These are phyloP conservation scores for Eulithis prunata DNA, from an alignment of 2,888 invertebrate genomes.

Conservation along the genomic window DNA sequence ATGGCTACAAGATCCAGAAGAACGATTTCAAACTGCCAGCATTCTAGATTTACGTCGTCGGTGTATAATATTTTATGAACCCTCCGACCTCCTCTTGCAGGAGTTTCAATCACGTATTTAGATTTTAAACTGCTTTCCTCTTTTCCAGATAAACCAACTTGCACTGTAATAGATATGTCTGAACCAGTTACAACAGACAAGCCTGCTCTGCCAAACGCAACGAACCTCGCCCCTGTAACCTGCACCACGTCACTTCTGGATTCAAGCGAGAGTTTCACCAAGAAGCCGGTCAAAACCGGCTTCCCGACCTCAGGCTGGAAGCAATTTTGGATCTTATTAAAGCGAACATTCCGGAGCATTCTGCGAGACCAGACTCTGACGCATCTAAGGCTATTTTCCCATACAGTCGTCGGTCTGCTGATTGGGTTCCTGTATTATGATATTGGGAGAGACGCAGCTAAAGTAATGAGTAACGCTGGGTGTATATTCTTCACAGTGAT, in stretches of 20 bases:
- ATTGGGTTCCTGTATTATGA: conserved; percentile 97
- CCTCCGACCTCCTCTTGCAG: no score
- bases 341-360: conserved; percentile 92
- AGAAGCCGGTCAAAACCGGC: conserved; percentile 86
- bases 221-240: conserved; percentile 82
- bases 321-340: conserved; percentile 95
- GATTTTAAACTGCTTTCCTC: conserved; percentile 16
- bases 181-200: conserved; percentile 72
- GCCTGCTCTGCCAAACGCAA: conserved; percentile 64
- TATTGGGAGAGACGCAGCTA: conserved; percentile 96
- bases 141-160: conserved; percentile 80
- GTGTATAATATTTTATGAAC: no score
- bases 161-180: conserved; percentile 82
- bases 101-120: no score
- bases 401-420: conserved; percentile 94
- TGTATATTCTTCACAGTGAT: conserved; percentile 98
- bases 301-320: conserved; percentile 93
- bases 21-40: no score
- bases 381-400: conserved; percentile 93
- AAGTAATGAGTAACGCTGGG: conserved; percentile 97
- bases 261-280: conserved; percentile 89
- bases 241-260: conserved; percentile 89
- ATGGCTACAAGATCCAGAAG: no score
- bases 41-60: no score
- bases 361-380: conserved; percentile 95